Base-by-base conservation (phyloP, 2,888 invertebrate species). In the Cataglyphis albicans region DNA sequence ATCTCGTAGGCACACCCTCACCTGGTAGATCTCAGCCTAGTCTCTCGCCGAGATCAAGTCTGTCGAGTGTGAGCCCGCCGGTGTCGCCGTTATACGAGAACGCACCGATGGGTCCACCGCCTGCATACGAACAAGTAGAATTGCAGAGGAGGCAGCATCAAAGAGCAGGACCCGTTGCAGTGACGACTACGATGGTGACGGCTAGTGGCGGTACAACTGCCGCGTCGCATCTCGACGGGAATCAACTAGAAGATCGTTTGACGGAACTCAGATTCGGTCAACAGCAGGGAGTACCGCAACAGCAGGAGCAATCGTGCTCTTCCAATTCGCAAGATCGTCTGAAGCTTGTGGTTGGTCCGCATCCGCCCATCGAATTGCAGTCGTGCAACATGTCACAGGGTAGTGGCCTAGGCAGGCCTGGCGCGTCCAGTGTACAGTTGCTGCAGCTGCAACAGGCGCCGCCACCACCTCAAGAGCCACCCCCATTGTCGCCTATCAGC, bases 61-160 rank as follows among this genome's bases (percentile, higher is more conserved):
- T 98, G 32, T 98, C 98, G 3, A 97, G 98, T 38, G 97, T 98
- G 85, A 98, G 98, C 86, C 98, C 98, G 59, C 98, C 98, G 0
- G 96, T 97, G n/a, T 97, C 98, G 91, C 96, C 97, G 0, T 95
- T 96, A 94, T 95, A 96, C 90, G 96, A 96, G 85, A 96, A 96
- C 85, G 95, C 95, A 0, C 95, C 95, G 72, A 94, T 96, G 84
- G 94, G 96, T 44, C 96, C 96, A 15, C 94, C 94, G 25, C 97
- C 97, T 6, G 96, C 96, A 4, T 97, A 97, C 93, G 96, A 96
- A 88, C 96, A 97, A 95, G 96, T 97, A 86, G 96, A 97, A 94
- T 95, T 96, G 90, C 97, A 97, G 91, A 95, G 97, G 86, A 90
- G 96, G 73, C 96, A 96, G 88, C 95, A 95, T 78, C 92, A 92